phyloP scores from a whole-genome alignment of 2,888 invertebrate genomes.

The Melanophora roralis region DNA sequence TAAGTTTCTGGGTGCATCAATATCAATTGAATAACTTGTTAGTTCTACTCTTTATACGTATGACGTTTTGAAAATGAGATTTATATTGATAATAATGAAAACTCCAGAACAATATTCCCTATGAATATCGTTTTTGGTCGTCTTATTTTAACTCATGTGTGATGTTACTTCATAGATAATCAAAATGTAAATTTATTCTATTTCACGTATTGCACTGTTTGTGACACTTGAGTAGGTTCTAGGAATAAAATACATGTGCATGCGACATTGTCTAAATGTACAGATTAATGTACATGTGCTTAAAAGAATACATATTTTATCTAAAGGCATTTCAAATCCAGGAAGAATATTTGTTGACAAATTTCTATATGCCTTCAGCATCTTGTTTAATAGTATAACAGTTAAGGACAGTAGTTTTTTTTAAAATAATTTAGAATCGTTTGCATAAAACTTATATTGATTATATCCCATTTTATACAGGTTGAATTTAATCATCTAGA shows the following conservation, averaged over 20 bases:
- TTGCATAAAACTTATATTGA: constrained; percentile 27
- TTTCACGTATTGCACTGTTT: constrained; percentile 63
- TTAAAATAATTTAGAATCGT: not conserved
- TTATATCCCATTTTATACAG: constrained; percentile 22
- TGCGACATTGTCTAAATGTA: constrained; percentile 16
- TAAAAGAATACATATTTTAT: not conserved
- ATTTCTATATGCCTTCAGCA: not conserved
- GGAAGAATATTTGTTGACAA: constrained; percentile 17
- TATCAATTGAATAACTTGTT: constrained; percentile 61
- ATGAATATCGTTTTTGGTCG: constrained; percentile 19
- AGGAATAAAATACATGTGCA: constrained; percentile 42
- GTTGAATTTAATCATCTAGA: not conserved
- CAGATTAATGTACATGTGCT: not conserved
- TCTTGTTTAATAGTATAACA: not conserved
- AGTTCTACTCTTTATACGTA: constrained; percentile 25
- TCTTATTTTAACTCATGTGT: constrained; percentile 25
- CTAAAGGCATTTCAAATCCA: not conserved
- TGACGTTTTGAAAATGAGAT: constrained; percentile 45
- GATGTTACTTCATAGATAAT: constrained; percentile 46
- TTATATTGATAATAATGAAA: constrained; percentile 55
- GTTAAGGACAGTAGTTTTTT: constrained; percentile 2
- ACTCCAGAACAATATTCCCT: constrained; percentile 15
- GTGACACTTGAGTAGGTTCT: constrained; percentile 62
- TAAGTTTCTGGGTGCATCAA: constrained; percentile 56
- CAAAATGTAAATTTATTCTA: constrained; percentile 61